Percentiles rank a stretch among this genome's conserved stretches.
Evolutionary conservation across 2,797 vertebrate genomes (phyloP).

Genomic region (Leuciscus waleckii): DNA sequence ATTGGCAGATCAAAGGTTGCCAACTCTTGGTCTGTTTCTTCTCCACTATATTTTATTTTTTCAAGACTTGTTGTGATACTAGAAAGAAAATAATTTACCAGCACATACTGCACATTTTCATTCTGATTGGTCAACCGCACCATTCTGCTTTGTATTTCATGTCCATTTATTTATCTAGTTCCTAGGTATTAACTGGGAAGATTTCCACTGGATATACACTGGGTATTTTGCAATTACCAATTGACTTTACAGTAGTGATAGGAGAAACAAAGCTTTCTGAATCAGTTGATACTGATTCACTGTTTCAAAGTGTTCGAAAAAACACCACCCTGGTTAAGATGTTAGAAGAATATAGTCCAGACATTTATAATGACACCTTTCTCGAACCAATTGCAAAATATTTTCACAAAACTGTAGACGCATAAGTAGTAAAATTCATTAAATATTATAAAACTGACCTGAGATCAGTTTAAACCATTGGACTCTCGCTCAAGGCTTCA

Average conservation of each 20-base stretch:
- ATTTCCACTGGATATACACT: too few relatives aligned
- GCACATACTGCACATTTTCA: neutral
- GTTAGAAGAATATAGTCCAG: neutral
- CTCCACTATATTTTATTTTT: neutral
- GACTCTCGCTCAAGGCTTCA: neutral
- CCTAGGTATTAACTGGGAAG: neutral
- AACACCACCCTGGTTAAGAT: neutral
- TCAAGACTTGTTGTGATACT: neutral
- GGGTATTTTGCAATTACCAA: neutral
- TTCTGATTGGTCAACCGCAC: neutral
- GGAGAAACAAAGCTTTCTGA: neutral
- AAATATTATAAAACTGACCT: neutral
- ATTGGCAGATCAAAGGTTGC: slow-evolving; percentile 51
- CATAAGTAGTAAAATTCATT: neutral
- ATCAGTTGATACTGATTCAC: neutral
- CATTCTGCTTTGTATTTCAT: neutral
- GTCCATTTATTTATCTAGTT: neutral
- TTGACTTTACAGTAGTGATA: neutral
- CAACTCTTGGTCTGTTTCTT: slow-evolving; percentile 33
- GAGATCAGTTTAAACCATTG: neutral
- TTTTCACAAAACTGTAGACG: neutral
- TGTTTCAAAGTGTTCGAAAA: neutral
- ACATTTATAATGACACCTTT: neutral
- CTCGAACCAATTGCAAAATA: neutral
- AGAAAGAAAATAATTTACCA: neutral